Percentiles rank a stretch among this genome's conserved stretches.
Conservation (phyloP, 2,113 vertebrate genomes). For the Natator depressus region DNA sequence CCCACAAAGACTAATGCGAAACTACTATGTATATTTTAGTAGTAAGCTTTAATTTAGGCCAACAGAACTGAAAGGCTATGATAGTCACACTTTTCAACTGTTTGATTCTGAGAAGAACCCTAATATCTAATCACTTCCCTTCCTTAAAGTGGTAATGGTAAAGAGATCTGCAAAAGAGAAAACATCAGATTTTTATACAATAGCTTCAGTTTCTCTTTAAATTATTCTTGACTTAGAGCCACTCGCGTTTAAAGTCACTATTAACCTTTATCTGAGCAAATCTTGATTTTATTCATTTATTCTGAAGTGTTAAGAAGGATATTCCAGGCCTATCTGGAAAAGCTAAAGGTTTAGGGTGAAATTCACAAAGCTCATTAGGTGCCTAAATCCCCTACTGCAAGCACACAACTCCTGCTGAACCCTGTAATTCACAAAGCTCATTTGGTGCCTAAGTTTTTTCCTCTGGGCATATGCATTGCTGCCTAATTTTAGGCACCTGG, state of each 20-base stretch:
- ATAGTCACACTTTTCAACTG: rapidly evolving
- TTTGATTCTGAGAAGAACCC: neutral
- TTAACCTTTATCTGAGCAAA: neutral
- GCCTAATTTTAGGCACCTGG: neutral
- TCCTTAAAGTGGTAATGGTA: neutral
- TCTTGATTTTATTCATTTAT: neutral
- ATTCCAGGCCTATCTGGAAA: neutral
- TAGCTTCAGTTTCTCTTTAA: neutral
- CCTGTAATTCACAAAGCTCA: neutral
- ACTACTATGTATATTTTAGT: neutral
- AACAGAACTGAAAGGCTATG: neutral
- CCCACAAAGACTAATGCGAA: neutral
- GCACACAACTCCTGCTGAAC: neutral
- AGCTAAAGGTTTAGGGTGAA: neutral
- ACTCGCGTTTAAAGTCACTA: neutral
- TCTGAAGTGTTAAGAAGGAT: neutral
- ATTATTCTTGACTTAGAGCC: neutral
- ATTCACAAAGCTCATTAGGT: neutral
- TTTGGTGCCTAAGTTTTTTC: neutral
- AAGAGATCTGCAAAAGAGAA: neutral
- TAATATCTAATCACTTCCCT: neutral
- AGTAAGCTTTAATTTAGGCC: neutral
- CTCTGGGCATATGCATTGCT: neutral
- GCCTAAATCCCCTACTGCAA: neutral
- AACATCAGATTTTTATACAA: neutral